These are phyloP conservation scores for Diuraphis noxia DNA, from an alignment of 1,140 invertebrate species.

Conservation along the genomic window DNA sequence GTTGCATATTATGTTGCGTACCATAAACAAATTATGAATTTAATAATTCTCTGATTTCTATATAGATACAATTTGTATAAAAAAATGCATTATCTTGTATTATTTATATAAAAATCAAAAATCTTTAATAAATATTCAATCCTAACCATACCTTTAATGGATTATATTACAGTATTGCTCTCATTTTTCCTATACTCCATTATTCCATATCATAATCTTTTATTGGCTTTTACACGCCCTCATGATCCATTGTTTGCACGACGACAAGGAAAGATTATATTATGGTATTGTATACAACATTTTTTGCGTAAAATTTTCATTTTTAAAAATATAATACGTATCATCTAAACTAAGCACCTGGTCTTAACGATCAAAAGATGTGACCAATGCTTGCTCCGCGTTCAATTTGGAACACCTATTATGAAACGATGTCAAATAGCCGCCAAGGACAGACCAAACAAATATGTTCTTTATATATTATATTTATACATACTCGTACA, in stretches of 20 bases:
- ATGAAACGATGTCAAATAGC: slow-evolving; percentile 8
- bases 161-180: neutral
- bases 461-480: neutral
- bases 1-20: neutral
- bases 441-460: slow-evolving; percentile 1
- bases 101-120: neutral
- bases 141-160: neutral
- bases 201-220: neutral
- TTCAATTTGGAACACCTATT: neutral
- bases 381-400: neutral
- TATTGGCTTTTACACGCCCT: neutral
- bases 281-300: neutral
- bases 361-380: neutral
- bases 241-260: neutral
- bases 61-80: too few relatives aligned
- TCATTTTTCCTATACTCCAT: neutral
- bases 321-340: neutral
- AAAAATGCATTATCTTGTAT: neutral
- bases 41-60: neutral
- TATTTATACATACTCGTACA: neutral
- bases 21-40: neutral
- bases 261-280: too few relatives aligned
- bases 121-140: neutral
- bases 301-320: neutral
- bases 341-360: neutral